Evolutionary conservation across 2,888 invertebrate species (phyloP), one percentile per base, ranked within the genome.

Genomic region (Allolobophora icterica): DNA sequence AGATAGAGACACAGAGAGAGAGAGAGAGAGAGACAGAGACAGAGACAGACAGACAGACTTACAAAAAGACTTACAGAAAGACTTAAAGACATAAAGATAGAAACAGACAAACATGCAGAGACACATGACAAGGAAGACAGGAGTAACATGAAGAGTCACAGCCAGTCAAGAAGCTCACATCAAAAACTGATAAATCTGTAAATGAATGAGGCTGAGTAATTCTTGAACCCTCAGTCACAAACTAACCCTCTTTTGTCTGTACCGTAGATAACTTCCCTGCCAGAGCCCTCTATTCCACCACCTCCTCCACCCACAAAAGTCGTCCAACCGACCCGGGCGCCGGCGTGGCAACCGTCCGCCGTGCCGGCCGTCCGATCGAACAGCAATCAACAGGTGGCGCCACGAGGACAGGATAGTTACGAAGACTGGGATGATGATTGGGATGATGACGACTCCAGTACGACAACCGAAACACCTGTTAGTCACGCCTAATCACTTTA

Each of bases 401-500:
- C 34, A 35, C 87, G 87, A 38, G 35, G 35, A 87, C 87, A 87
- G 34, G 92, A 90, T 34, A 89, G 38, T n/a, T 91, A 92, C 58
- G 92, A 92, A 24, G 92, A 92, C 33, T 92, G 92, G 92, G 92
- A 92, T 40, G 92, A 92, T 45, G 92, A 92, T 52, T 92, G 91
- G 92, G 91, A 91, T 33, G 92, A 92, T 84, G 92, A 92, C 83
- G 92, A 92, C 89, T 91, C 91, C 84, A 92, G 92, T 89, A 92
- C 91, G 17, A 91, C 92, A 30, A 92, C 92, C 52, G 92, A 91
- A 30, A 92, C 91, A 33, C 90, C 71, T 11, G 91, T 91, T 30
- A 84, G 91, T 89, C 21, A n/a, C 45, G 15, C 34, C 34, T 84
- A n/a, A n/a, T n/a, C n/a, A n/a, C n/a, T n/a, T n/a, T n/a, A n/a